A percentile compares a stretch with the other conserved stretches of the same genome.
Evolutionary conservation across 2,888 invertebrate species (phyloP).

Genomic region (Drosophila anomalata): DNA sequence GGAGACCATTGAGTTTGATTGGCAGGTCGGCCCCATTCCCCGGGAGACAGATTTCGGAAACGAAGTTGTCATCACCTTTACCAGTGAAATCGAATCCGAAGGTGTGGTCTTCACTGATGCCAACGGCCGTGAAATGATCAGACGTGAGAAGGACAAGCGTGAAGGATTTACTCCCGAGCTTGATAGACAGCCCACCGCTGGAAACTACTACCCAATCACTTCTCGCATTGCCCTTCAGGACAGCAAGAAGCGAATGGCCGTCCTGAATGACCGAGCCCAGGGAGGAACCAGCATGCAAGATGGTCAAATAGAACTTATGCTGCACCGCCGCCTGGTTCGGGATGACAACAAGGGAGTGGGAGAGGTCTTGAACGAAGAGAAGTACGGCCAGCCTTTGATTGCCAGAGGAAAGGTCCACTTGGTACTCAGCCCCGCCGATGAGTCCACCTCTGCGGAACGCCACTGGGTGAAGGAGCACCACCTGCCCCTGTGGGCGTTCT

Average conservation of each 20-base stretch:
- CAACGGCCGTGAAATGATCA: conserved; percentile 93
- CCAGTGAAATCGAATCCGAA: conserved; percentile 87
- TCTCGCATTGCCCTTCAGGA: conserved; percentile 90
- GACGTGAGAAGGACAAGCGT: conserved; percentile 85
- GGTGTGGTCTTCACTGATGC: conserved; percentile 95
- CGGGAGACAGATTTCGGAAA: conserved; percentile 88
- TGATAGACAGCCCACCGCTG: conserved; percentile 87
- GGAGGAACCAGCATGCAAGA: conserved; percentile 91
- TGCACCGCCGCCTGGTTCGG: conserved; percentile 91
- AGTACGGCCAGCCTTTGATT: conserved; percentile 88
- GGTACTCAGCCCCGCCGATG: conserved; percentile 69
- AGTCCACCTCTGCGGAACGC: conserved; percentile 82
- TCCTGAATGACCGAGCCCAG: conserved; percentile 90
- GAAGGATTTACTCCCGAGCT: conserved; percentile 87
- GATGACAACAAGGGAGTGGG: conserved; percentile 98
- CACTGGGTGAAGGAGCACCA: conserved; percentile 85
- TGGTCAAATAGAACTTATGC: conserved; percentile 92
- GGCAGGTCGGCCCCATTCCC: conserved; percentile 91
- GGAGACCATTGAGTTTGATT: conserved; percentile 88
- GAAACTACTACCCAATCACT: conserved; percentile 97
- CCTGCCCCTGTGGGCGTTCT: conserved; percentile 86
- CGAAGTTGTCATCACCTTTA: conserved; percentile 91
- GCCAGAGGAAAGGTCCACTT: conserved; percentile 89
- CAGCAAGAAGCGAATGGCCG: conserved; percentile 77
- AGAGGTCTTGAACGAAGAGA: conserved; percentile 94